A percentile compares a stretch with the other conserved stretches of the same genome.
These are phyloP conservation scores for Pantelozetes paolii DNA, from an alignment of 2,888 invertebrate genomes.

Conservation along the genomic window DNA sequence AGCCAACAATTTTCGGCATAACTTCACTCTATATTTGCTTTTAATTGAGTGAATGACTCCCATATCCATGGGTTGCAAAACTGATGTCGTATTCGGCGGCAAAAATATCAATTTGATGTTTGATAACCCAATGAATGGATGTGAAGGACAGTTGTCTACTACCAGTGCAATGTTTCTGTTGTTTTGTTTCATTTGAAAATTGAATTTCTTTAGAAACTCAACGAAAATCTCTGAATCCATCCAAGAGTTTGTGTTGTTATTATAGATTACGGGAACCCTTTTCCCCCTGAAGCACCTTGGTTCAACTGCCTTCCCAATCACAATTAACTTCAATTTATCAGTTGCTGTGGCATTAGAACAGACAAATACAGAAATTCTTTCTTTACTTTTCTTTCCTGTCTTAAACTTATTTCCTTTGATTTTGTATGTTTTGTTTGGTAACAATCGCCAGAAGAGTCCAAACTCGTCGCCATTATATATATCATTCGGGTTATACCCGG, in stretches of 20 bases:
- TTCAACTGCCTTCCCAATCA: not conserved
- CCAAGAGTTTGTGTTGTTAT: slow-evolving; percentile 1
- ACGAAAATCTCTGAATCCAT: slow-evolving; percentile 12
- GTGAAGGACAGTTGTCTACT: slow-evolving; percentile 11
- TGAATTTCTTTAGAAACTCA: not conserved
- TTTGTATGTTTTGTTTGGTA: not conserved
- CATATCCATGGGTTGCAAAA: slow-evolving; percentile 30
- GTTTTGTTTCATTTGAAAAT: not conserved
- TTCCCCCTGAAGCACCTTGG: slow-evolving; percentile 5
- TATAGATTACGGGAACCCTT: slow-evolving; percentile 7
- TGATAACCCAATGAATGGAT: not conserved
- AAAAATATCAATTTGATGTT: slow-evolving; percentile 30
- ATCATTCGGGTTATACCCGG: not conserved
- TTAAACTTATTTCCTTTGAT: slow-evolving; percentile 3
- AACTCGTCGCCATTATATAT: slow-evolving; percentile 24
- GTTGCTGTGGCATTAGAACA: not conserved
- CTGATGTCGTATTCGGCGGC: slow-evolving; percentile 23
- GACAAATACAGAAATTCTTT: slow-evolving; percentile 3
- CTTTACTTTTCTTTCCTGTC: slow-evolving; percentile 12
- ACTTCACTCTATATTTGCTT: not conserved
- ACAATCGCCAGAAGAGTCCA: slow-evolving; percentile 5
- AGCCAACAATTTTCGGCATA: not conserved
- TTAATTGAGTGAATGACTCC: slow-evolving; percentile 19
- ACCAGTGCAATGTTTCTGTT: slow-evolving; percentile 3
- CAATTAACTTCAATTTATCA: not conserved